Conservation (phyloP, 2,113 vertebrate genomes). For the Leucosticte australis region DNA sequence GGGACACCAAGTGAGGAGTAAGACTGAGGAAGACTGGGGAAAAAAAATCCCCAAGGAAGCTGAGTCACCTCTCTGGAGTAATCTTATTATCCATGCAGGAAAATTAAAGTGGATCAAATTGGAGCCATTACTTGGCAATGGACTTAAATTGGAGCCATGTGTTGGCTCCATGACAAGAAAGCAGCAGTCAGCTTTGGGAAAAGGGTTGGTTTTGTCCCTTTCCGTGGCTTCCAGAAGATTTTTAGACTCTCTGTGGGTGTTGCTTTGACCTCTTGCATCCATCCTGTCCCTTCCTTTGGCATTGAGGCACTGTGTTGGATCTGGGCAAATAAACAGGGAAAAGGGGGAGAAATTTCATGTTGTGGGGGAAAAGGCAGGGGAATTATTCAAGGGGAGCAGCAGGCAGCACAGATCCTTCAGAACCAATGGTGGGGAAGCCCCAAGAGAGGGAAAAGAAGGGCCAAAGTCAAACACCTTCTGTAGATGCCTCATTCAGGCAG, state of each 20-base stretch:
- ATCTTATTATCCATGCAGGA: not conserved
- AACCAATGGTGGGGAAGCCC: not conserved
- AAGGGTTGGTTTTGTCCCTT: not conserved
- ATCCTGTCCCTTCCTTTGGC: not conserved
- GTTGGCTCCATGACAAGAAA: not conserved
- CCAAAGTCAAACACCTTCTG: not conserved
- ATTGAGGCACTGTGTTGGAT: not conserved
- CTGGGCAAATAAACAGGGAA: not conserved
- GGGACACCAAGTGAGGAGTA: not conserved
- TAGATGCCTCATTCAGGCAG: not conserved
- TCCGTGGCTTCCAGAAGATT: not conserved
- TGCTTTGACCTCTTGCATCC: not conserved
- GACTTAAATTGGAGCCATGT: not conserved
- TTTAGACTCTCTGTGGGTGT: not conserved
- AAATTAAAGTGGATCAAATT: not conserved
- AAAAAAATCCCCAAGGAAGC: not conserved
- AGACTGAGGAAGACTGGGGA: not conserved
- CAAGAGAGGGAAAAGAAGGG: not conserved
- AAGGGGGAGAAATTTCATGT: not conserved
- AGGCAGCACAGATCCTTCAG: not conserved
- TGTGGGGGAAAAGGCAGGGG: not conserved
- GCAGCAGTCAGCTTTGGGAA: not conserved
- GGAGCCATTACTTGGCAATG: not conserved
- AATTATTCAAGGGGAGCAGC: not conserved
- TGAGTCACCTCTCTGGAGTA: not conserved